Conservation (phyloP, 2,888 invertebrate genomes). For the Ischnura elegans region DNA sequence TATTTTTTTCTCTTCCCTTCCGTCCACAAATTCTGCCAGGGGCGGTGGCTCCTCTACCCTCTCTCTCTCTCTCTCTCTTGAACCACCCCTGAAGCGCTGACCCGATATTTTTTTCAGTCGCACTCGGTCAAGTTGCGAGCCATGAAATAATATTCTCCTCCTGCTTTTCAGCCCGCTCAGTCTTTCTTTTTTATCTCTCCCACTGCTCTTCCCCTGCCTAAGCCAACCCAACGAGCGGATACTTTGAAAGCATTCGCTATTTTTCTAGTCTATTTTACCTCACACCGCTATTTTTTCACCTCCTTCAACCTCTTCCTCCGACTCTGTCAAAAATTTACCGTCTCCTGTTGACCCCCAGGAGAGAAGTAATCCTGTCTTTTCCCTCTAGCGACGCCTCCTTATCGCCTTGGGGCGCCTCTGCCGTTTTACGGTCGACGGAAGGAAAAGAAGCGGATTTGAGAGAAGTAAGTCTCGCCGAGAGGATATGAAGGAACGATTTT, state of each 20-base stretch:
- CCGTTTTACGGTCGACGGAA: not conserved
- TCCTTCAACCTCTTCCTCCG: not conserved
- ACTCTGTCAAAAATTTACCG: not conserved
- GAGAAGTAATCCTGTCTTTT: not conserved
- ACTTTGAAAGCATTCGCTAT: not conserved
- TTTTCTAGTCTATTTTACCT: not conserved
- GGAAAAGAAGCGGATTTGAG: not conserved
- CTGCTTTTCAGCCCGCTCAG: not conserved
- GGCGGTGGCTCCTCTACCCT: not conserved
- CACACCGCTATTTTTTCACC: not conserved
- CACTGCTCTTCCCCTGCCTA: not conserved
- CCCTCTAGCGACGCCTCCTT: not conserved
- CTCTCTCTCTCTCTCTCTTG: not conserved
- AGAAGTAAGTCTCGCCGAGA: not conserved
- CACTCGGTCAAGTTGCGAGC: not conserved
- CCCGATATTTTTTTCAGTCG: not conserved
- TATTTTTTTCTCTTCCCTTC: not conserved
- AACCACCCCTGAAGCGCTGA: too few species aligned
- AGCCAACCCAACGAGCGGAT: not conserved
- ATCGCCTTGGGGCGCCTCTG: not conserved
- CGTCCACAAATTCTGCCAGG: not conserved
- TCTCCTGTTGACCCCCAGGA: not conserved
- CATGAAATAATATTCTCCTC: too few species aligned
- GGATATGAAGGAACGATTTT: not conserved
- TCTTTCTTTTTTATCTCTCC: not conserved